Conservation (phyloP, 2,113 vertebrate genomes). For the Parus major region DNA sequence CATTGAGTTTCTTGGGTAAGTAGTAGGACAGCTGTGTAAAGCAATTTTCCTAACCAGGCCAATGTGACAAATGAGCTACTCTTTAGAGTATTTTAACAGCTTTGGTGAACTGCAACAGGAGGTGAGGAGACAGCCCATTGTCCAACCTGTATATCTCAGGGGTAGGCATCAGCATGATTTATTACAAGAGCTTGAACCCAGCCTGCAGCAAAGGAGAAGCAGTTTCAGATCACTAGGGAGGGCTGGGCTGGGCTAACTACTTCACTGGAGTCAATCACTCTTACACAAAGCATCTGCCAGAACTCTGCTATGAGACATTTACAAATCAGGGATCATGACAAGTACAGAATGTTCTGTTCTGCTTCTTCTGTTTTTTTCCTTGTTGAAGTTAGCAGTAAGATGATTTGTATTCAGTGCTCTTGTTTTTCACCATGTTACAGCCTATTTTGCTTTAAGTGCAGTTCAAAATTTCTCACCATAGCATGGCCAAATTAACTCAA, state of each 20-base stretch:
- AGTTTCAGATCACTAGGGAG: conserved; percentile 17
- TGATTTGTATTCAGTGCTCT: conserved; percentile 3
- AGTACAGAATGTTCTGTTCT: conserved; percentile 27
- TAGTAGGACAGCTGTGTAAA: background rate
- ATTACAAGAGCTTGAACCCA: background rate
- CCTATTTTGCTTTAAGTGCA: background rate
- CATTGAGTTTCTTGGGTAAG: background rate
- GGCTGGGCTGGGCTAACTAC: background rate
- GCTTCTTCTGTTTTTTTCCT: background rate
- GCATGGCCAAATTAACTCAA: background rate
- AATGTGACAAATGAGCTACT: conserved; percentile 8
- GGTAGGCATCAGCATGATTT: background rate
- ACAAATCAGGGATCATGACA: background rate
- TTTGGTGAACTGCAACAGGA: background rate
- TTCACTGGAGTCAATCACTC: conserved; percentile 3
- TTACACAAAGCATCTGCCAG: conserved; percentile 54
- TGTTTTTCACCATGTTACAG: background rate
- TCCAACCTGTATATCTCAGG: background rate
- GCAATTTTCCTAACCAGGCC: background rate
- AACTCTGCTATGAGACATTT: conserved; percentile 1
- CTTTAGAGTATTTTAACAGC: conserved; percentile 5
- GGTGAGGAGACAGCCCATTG: background rate
- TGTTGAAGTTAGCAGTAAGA: background rate
- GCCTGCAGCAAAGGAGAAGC: conserved; percentile 23
- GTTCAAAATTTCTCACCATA: background rate